Evolutionary conservation across 2,888 invertebrate species (phyloP), one percentile per base, ranked within the genome.

Genomic region (Habroteleia sp.): DNA sequence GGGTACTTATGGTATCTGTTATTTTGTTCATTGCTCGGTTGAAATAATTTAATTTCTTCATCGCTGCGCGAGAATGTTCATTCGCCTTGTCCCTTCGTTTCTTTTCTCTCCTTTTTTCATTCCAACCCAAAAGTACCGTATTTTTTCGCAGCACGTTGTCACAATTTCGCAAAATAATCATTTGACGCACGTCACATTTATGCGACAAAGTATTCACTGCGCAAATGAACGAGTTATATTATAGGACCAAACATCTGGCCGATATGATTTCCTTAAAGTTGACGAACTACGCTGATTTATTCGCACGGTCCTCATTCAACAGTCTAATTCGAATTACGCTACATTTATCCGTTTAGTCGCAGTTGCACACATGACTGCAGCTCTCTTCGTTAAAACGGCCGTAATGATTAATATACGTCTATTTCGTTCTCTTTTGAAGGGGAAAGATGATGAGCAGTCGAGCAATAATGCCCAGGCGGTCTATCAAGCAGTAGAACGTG

Each of bases 311-410:
- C 33, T 58, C 56, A 50, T 74, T 56, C 60, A 54, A 46, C 35
- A 63, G 16, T 68, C 48, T 68, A 56, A 56, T 63, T 74, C 62
- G 44, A 62, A 74, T 74, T 68, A 68, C 62, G 62, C 68, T 74
- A 74, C 68, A 63, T 74, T 74, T 63, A 74, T 74, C 50, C 68
- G 31, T 68, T 74, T 74, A 68, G 68, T 68, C 68, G 68, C 58
- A 74, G 74, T 74, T 58, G 74, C 68, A 74, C 62, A 74, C 74
- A 74, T 68, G 74, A 74, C 63, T 69, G 68, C 74, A 44, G 42
- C 39, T 27, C 39, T 46, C 54, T 69, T 39, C 48, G 48, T 20
- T 56, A 42, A 56, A 73, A 60, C 63, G 69, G 56, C 50, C 50
- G 39, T 58, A 58, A 69, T 74, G 74, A 69, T 74, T 69, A 63